Evolutionary conservation across 1,140 invertebrate genomes (phyloP).

Genomic region (Drosophila bifasciata): DNA sequence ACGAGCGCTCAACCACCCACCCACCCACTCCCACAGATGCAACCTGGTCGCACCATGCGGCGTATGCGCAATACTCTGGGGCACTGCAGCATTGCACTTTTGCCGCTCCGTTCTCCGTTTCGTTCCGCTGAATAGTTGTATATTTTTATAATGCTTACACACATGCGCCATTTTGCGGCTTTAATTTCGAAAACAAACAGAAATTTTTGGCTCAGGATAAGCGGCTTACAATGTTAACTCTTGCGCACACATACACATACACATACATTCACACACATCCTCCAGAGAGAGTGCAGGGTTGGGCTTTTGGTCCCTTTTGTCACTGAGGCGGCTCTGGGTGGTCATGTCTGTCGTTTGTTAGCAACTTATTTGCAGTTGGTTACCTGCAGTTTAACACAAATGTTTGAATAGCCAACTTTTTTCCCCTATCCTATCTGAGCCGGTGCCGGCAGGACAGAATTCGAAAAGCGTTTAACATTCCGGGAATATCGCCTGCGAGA

Average conservation of each 20-base stretch:
- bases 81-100: neutral
- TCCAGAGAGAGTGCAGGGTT: neutral
- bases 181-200: conserved; percentile 74
- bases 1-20: conserved; percentile 18
- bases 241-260: conserved; percentile 21
- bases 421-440: conserved; percentile 9
- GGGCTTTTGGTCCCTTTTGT: no score
- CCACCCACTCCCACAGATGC: neutral
- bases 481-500: conserved; percentile 25
- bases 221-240: conserved; percentile 79
- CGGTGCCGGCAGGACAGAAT: conserved; percentile 18
- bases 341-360: conserved; percentile 41
- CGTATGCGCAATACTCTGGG: conserved; percentile 26
- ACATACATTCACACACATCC: conserved; percentile 3
- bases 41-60: conserved; percentile 21
- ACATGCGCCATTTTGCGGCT: conserved; percentile 76
- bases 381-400: conserved; percentile 75
- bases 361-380: conserved; percentile 75
- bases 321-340: neutral
- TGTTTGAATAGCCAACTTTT: conserved; percentile 69
- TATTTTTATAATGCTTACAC: conserved; percentile 66
- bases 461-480: conserved; percentile 23
- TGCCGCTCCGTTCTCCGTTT: conserved; percentile 14
- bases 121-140: conserved; percentile 43
- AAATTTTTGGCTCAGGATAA: conserved; percentile 69